These are phyloP conservation scores for Isurus oxyrinchus DNA, from an alignment of 2,113 vertebrate genomes.

Conservation along the genomic window DNA sequence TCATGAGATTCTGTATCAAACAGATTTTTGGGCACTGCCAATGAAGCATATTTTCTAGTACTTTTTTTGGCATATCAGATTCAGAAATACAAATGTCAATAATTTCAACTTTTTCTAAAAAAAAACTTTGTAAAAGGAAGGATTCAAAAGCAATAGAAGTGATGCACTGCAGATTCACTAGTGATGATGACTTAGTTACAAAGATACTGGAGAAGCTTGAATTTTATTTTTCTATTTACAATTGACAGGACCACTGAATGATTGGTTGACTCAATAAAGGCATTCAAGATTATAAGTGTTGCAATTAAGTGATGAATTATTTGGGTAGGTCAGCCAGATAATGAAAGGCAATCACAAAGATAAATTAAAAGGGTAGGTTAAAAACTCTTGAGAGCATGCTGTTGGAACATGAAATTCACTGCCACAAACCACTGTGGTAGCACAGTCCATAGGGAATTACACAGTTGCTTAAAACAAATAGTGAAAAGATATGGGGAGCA, in stretches of 20 bases:
- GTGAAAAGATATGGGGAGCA: not conserved
- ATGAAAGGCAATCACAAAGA: not conserved
- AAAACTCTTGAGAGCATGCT: not conserved
- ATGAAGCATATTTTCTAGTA: not conserved
- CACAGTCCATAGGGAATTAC: not conserved
- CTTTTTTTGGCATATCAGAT: not conserved
- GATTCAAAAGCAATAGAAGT: not conserved
- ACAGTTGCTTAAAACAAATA: not conserved
- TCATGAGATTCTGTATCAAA: not conserved
- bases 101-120: not conserved
- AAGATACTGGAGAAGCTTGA: not conserved
- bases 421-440: not conserved
- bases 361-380: not conserved
- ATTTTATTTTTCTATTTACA: not conserved
- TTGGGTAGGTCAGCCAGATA: not conserved
- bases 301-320: not conserved
- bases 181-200: not conserved
- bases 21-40: not conserved
- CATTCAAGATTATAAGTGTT: not conserved
- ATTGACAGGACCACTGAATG: not conserved
- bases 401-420: not conserved
- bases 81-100: not conserved
- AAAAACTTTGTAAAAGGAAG: not conserved
- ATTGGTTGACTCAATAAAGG: not conserved
- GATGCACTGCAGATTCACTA: not conserved